These are phyloP conservation scores for Drosophila kurseongensis DNA, from an alignment of 1,140 invertebrate species.

Conservation along the genomic window DNA sequence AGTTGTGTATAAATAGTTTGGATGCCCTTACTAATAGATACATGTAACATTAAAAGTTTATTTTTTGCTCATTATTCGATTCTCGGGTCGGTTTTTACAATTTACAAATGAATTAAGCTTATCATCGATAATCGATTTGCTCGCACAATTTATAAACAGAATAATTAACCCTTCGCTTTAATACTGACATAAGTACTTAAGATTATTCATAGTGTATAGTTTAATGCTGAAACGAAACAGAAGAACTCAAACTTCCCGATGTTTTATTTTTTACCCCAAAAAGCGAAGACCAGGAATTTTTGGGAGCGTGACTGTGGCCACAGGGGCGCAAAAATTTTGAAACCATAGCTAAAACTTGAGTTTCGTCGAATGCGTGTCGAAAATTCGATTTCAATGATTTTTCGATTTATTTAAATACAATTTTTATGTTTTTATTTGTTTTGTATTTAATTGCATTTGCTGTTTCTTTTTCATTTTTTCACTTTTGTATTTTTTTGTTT, in stretches of 20 bases:
- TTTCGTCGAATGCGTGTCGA: conserved; percentile 29
- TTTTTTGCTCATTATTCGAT: conserved; percentile 43
- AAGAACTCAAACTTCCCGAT: conserved; percentile 71
- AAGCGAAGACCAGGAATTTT: conserved; percentile 15
- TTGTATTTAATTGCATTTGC: conserved; percentile 84
- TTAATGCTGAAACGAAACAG: conserved; percentile 72
- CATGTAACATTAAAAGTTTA: conserved; percentile 72
- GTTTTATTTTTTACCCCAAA: neutral
- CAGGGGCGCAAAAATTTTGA: conserved; percentile 56
- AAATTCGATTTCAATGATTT: conserved; percentile 22
- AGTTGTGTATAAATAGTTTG: conserved; percentile 32
- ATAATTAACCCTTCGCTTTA: conserved; percentile 47
- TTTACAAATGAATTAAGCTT: conserved; percentile 69
- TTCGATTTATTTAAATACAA: conserved; percentile 54
- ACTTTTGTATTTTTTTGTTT: conserved; percentile 58
- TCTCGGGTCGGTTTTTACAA: conserved; percentile 59
- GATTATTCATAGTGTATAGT: conserved; percentile 40
- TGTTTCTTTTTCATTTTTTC: conserved; percentile 55
- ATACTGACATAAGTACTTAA: conserved; percentile 75
- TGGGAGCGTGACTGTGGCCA: conserved; percentile 19
- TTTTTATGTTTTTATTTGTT: conserved; percentile 64
- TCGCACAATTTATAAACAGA: conserved; percentile 47
- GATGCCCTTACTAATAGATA: conserved; percentile 38
- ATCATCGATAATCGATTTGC: conserved; percentile 37
- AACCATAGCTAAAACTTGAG: conserved; percentile 68